A percentile compares a stretch with the other conserved stretches of the same genome.
Evolutionary conservation across 2,797 vertebrate species (phyloP).

Genomic region (Monodelphis domestica): DNA sequence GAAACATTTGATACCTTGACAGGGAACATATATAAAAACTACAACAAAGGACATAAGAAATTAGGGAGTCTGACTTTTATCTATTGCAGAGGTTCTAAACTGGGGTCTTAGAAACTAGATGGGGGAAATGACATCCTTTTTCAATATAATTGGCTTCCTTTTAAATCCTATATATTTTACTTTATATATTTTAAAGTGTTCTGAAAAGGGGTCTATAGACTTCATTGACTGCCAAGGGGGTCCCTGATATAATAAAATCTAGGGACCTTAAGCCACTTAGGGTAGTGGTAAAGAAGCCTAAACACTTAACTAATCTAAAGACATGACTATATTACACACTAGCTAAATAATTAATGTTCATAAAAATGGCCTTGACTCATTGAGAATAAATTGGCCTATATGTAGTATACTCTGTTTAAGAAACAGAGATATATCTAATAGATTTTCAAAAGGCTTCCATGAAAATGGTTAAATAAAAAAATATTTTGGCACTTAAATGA

Average conservation of each 20-base stretch:
- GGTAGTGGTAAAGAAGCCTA: background rate
- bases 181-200: background rate
- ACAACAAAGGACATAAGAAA: background rate
- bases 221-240: background rate
- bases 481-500: background rate
- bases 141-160: background rate
- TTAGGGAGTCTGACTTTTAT: background rate
- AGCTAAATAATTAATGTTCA: background rate
- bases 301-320: background rate
- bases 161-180: background rate
- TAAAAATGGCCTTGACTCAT: background rate
- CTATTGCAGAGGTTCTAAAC: background rate
- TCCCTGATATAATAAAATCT: slow-evolving; percentile 28
- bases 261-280: background rate
- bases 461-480: slow-evolving; percentile 17
- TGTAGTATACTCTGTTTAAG: background rate
- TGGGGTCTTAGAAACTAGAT: background rate
- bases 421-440: slow-evolving; percentile 38
- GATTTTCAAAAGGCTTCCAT: slow-evolving; percentile 14
- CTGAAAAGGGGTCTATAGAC: background rate
- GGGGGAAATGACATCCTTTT: background rate
- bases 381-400: slow-evolving; percentile 5
- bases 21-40: background rate
- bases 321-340: background rate
- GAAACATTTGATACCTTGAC: background rate